Evolutionary conservation across 2,113 vertebrate species (phyloP).

Genomic region (Proteles cristata): DNA sequence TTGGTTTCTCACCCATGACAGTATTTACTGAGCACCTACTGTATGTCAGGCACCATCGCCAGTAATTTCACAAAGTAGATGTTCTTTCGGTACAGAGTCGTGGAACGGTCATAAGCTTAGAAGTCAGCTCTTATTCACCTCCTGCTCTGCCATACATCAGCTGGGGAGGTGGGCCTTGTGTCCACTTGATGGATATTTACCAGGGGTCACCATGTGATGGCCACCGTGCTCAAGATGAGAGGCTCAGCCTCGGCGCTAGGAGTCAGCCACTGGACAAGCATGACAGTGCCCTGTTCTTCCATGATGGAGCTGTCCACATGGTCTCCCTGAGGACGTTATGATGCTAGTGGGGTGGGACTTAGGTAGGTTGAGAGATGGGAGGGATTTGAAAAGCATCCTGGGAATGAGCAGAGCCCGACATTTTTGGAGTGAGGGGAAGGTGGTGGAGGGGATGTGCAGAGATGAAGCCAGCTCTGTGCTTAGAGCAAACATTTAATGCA

Average conservation of each 20-base stretch:
- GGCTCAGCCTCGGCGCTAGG: not conserved
- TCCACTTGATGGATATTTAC: not conserved
- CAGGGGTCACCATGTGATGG: not conserved
- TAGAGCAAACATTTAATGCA: not conserved
- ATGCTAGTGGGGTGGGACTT: not conserved
- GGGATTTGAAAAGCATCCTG: not conserved
- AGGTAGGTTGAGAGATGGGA: not conserved
- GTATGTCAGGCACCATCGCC: not conserved
- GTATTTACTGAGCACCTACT: not conserved
- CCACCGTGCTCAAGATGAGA: not conserved
- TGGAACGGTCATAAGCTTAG: not conserved
- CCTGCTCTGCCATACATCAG: not conserved
- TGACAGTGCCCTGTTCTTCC: not conserved
- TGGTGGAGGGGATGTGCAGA: not conserved
- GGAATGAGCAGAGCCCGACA: not conserved
- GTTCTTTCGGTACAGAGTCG: not conserved
- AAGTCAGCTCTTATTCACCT: not conserved
- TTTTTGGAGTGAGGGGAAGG: no score
- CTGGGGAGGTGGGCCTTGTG: not conserved
- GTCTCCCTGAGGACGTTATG: not conserved
- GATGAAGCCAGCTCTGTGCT: not conserved
- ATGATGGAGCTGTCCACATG: fast-evolving
- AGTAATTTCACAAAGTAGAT: not conserved
- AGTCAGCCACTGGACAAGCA: not conserved
- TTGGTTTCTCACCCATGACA: not conserved